phyloP scores from a whole-genome alignment of 35 echinoderm and acorn worm genomes.

The Antedon bifida region DNA sequence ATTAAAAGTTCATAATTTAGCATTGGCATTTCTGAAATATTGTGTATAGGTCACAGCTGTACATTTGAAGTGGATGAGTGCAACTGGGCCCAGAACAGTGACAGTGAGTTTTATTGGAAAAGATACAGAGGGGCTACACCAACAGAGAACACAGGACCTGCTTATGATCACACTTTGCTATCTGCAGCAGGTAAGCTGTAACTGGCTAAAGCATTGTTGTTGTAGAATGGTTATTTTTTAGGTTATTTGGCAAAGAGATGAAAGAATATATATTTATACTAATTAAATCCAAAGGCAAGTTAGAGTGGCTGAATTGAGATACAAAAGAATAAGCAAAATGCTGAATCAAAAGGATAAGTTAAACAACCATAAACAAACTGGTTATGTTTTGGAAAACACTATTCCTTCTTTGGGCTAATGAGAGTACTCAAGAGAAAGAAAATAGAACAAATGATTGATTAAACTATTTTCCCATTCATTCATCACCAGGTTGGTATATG shows the following conservation, averaged over 20 bases:
- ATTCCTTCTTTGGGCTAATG: too few species aligned
- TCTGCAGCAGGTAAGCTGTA: slow-evolving; percentile 49
- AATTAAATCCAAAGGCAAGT: background rate
- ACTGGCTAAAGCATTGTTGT: background rate
- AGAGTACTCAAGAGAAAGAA: too few species aligned
- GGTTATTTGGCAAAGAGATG: too few species aligned
- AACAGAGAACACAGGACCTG: slow-evolving; percentile 63
- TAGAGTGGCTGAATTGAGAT: too few species aligned
- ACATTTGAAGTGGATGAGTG: slow-evolving; percentile 76
- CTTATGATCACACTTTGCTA: slow-evolving; percentile 84
- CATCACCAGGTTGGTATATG: slow-evolving; percentile 80
- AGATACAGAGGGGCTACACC: slow-evolving; percentile 49
- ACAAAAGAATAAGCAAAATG: too few species aligned
- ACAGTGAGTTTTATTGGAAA: slow-evolving; percentile 35
- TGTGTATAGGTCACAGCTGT: slow-evolving; percentile 64
- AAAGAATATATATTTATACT: background rate
- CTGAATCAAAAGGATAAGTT: too few species aligned
- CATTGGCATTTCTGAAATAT: too few species aligned
- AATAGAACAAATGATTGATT: too few species aligned
- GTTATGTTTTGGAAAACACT: too few species aligned
- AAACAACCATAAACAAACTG: too few species aligned
- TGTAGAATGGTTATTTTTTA: background rate
- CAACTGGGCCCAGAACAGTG: slow-evolving; percentile 37
- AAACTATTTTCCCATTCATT: too few species aligned
- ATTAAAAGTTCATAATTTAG: too few species aligned